Conservation (phyloP, 2,113 vertebrate genomes). For the Megaleporinus macrocephalus region DNA sequence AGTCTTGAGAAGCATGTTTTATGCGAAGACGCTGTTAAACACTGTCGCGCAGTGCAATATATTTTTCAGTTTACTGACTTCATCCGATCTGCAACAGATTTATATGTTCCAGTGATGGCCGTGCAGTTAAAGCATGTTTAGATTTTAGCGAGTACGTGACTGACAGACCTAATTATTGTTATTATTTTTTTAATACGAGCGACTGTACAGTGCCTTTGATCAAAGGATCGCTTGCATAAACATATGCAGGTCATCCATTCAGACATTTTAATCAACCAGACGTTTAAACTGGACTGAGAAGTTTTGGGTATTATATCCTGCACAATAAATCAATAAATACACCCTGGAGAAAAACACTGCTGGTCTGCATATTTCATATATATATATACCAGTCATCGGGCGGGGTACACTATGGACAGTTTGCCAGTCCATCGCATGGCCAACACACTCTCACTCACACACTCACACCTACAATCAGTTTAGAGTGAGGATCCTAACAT, state of each 20-base stretch:
- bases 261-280: neutral
- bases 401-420: no score
- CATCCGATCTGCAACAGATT: neutral
- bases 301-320: neutral
- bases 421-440: no score
- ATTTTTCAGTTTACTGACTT: constrained; percentile 1
- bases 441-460: no score
- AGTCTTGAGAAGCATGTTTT: neutral
- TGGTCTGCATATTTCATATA: neutral
- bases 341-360: neutral
- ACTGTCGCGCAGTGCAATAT: neutral
- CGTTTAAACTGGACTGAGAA: neutral
- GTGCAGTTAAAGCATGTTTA: neutral
- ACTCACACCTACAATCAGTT: no score
- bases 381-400: no score
- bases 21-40: neutral
- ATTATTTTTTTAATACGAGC: no score
- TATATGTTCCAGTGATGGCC: neutral
- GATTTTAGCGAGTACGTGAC: neutral
- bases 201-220: neutral
- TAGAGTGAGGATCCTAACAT: no score
- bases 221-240: neutral
- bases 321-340: constrained; percentile 29
- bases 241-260: neutral
- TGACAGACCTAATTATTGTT: neutral